These are phyloP conservation scores for Oxyteleia sp. DNA, from an alignment of 2,888 invertebrate species.

Conservation along the genomic window DNA sequence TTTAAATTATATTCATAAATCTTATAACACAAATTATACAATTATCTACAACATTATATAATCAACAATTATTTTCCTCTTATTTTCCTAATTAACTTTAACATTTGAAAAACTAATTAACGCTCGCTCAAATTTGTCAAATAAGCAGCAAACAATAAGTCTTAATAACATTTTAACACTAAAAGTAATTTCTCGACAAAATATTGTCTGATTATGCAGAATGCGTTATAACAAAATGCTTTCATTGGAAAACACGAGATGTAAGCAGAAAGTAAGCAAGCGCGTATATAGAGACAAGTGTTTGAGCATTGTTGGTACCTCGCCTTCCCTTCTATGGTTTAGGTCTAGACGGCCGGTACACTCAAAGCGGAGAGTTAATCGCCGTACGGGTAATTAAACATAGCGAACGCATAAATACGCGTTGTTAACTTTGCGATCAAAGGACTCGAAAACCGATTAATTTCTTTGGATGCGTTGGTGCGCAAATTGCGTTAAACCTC, in stretches of 20 bases:
- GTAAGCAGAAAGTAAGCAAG: constrained; percentile 24
- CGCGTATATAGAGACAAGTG: constrained; percentile 14
- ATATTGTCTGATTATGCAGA: not conserved
- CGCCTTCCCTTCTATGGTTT: constrained; percentile 19
- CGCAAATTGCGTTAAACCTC: constrained; percentile 49
- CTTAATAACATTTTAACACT: not conserved
- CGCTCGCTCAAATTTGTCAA: not conserved
- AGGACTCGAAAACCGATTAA: constrained; percentile 82
- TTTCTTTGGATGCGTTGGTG: constrained; percentile 77
- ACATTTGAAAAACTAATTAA: too few species aligned
- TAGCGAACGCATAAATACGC: constrained; percentile 85
- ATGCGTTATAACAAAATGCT: constrained; percentile 12
- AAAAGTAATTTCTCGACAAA: not conserved
- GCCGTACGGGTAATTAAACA: constrained; percentile 71
- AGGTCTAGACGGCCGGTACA: constrained; percentile 39
- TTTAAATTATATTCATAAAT: too few species aligned
- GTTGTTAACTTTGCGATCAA: constrained; percentile 85
- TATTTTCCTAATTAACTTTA: too few species aligned
- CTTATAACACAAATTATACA: too few species aligned
- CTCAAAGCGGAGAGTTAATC: constrained; percentile 52
- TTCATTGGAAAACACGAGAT: constrained; percentile 4
- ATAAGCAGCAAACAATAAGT: not conserved
- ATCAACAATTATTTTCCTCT: too few species aligned
- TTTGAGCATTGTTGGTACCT: constrained; percentile 22
- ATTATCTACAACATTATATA: not conserved